phyloP scores from a whole-genome alignment of 2,113 vertebrate species.

The Sprattus sprattus region DNA sequence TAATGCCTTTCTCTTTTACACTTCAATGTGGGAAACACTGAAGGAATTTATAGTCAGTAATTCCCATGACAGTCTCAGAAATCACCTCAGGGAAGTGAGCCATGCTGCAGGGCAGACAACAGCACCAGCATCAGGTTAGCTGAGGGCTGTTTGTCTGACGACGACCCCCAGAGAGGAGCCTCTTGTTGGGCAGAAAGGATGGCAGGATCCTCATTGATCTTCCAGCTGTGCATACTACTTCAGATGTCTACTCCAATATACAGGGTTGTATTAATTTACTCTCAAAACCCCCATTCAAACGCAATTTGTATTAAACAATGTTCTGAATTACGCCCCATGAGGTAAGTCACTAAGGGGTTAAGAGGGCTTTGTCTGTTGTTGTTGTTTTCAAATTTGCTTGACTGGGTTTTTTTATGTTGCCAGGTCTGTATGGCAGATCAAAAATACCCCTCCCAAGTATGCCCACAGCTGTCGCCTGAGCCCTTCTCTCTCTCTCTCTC shows the following conservation, averaged over 20 bases:
- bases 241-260: background rate
- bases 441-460: background rate
- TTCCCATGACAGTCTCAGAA: background rate
- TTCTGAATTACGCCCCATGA: background rate
- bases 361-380: background rate
- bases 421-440: background rate
- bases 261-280: background rate
- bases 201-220: background rate
- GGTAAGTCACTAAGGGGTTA: background rate
- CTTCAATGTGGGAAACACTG: too few species aligned
- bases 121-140: background rate
- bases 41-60: too few species aligned
- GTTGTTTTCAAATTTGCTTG: background rate
- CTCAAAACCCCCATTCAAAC: background rate
- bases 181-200: too few species aligned
- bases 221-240: background rate
- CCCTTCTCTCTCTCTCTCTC: background rate
- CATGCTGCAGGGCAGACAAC: background rate
- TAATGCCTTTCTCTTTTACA: too few species aligned
- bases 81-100: too few species aligned
- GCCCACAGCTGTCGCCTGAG: background rate
- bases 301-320: background rate
- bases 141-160: background rate
- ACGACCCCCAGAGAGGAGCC: background rate
- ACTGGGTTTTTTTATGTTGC: background rate